Evolutionary conservation across 2,888 invertebrate species (phyloP).

Genomic region (Drosophila tripunctata): DNA sequence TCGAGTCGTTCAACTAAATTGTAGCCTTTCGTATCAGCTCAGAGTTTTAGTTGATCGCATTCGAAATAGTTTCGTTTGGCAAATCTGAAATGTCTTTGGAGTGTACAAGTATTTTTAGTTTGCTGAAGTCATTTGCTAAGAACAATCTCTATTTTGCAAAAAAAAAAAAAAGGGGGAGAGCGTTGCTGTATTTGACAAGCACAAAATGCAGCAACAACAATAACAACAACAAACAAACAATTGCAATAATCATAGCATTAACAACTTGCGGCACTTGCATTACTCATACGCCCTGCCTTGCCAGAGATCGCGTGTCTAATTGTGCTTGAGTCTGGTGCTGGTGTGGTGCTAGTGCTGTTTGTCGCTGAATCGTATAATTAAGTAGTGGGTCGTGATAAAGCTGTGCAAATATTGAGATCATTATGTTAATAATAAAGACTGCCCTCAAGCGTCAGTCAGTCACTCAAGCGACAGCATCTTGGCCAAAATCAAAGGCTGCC

Average conservation of each 20-base stretch:
- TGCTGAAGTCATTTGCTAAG: slow-evolving; percentile 62
- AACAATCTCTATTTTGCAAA: slow-evolving; percentile 12
- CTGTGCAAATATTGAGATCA: slow-evolving; percentile 79
- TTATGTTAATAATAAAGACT: slow-evolving; percentile 66
- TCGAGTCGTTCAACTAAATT: too few species aligned
- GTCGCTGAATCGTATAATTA: slow-evolving; percentile 62
- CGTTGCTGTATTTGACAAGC: slow-evolving; percentile 15
- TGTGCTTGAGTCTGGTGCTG: slow-evolving; percentile 28
- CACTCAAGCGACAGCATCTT: slow-evolving; percentile 28
- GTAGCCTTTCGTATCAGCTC: too few species aligned
- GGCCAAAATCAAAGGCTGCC: slow-evolving; percentile 26
- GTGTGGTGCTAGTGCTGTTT: slow-evolving; percentile 19
- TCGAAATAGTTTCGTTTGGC: slow-evolving; percentile 54
- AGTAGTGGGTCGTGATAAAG: slow-evolving; percentile 72
- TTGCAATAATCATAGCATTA: slow-evolving; percentile 39
- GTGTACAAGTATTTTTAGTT: slow-evolving; percentile 56
- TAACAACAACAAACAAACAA: slow-evolving; percentile 6
- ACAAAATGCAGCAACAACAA: slow-evolving; percentile 13
- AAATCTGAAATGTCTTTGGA: slow-evolving; percentile 55
- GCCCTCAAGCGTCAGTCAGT: slow-evolving; percentile 31
- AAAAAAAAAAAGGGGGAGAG: neutral
- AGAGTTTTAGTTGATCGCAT: slow-evolving; percentile 13
- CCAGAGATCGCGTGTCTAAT: slow-evolving; percentile 73
- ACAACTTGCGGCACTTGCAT: slow-evolving; percentile 50
- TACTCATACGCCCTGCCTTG: slow-evolving; percentile 74